Percentiles rank a stretch among this genome's conserved stretches.
Conservation (phyloP, 2,888 invertebrate genomes). For the Metalampra italica region DNA sequence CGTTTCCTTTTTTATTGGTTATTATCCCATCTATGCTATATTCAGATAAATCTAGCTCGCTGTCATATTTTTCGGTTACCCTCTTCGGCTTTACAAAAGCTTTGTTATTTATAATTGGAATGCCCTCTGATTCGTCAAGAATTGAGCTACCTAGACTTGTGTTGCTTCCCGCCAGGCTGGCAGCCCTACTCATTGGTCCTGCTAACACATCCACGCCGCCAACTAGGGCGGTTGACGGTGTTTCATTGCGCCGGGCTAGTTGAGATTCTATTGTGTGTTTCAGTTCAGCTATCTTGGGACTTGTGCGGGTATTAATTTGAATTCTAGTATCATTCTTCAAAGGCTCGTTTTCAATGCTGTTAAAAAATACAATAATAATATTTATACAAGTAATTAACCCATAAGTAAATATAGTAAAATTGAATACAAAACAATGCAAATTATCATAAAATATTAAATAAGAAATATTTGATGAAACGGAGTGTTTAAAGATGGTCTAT, state of each 20-base stretch:
- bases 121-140: slow-evolving; percentile 57
- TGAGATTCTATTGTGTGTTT: slow-evolving; percentile 77
- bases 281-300: slow-evolving; percentile 76
- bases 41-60: slow-evolving; percentile 68
- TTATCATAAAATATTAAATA: too few relatives aligned
- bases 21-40: slow-evolving; percentile 53
- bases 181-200: slow-evolving; percentile 35
- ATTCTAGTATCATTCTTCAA: slow-evolving; percentile 51
- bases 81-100: slow-evolving; percentile 46
- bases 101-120: slow-evolving; percentile 38
- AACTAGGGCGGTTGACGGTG: slow-evolving; percentile 43
- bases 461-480: too few relatives aligned
- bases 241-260: slow-evolving; percentile 60
- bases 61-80: slow-evolving; percentile 52
- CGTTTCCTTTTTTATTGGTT: slow-evolving; percentile 33
- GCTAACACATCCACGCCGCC: slow-evolving; percentile 59
- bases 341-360: slow-evolving; percentile 69
- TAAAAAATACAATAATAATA: slow-evolving; percentile 18
- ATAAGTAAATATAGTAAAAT: background rate
- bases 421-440: too few relatives aligned
- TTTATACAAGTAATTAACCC: background rate
- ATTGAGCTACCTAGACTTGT: slow-evolving; percentile 72
- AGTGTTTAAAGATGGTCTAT: too few relatives aligned
- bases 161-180: slow-evolving; percentile 63
- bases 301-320: slow-evolving; percentile 64